Percentiles rank a stretch among this genome's conserved stretches.
These are phyloP conservation scores for Sander lucioperca DNA, from an alignment of 2,113 vertebrate genomes.

Conservation along the genomic window DNA sequence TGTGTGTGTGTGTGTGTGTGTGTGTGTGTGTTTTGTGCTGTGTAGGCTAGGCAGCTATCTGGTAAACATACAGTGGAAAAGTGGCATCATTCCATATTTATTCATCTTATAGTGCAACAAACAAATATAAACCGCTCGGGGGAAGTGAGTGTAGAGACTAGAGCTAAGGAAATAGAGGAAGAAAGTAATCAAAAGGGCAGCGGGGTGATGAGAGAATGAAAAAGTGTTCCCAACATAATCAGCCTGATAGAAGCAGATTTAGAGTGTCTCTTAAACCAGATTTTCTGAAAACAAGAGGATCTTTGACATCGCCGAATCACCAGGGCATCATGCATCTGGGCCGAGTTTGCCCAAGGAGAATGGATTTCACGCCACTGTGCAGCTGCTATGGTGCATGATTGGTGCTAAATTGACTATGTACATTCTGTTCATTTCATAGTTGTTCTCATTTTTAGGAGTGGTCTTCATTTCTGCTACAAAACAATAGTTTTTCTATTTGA, in stretches of 20 bases:
- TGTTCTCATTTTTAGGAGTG: neutral
- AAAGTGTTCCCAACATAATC: conserved; percentile 12
- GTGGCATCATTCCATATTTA: no score
- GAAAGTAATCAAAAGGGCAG: neutral
- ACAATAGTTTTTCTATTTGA: neutral
- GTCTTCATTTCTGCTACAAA: neutral
- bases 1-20: no score
- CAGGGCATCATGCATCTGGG: conserved; percentile 24
- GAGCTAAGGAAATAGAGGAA: neutral
- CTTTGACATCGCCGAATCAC: conserved; percentile 43
- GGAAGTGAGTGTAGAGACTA: neutral
- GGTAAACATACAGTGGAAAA: no score
- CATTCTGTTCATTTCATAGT: neutral
- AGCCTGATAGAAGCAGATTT: conserved; percentile 30
- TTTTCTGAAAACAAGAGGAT: conserved; percentile 38
- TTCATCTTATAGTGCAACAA: no score
- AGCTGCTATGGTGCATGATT: conserved; percentile 28
- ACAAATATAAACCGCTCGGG: no score
- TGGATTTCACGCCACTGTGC: conserved; percentile 49
- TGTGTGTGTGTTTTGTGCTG: no score
- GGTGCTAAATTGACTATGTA: neutral
- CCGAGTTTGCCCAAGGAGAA: conserved; percentile 35
- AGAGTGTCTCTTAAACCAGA: conserved; percentile 14
- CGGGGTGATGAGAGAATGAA: conserved; percentile 7
- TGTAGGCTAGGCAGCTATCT: no score